A percentile compares a stretch with the other conserved stretches of the same genome.
These are phyloP conservation scores for Meloidogyne hapla DNA, from an alignment of 1,140 invertebrate genomes.

Conservation along the genomic window DNA sequence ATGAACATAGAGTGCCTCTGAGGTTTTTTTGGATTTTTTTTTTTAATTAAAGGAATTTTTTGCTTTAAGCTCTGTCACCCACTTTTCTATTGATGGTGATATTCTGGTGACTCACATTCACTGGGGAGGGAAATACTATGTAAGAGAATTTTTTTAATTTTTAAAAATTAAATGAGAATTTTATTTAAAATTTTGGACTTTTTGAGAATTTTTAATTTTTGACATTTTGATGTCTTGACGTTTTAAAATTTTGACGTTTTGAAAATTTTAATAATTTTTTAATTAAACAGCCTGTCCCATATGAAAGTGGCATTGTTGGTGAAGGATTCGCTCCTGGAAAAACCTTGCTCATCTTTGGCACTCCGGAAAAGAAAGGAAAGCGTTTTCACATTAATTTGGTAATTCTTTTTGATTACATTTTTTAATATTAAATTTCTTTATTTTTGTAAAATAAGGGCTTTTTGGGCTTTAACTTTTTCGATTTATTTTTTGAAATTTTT, in stretches of 20 bases:
- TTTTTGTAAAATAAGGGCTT: background rate
- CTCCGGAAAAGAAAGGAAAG: constrained; percentile 62
- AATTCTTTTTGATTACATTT: background rate
- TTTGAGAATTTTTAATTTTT: constrained; percentile 12
- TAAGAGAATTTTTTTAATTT: constrained; percentile 15
- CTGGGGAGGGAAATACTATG: constrained; percentile 55
- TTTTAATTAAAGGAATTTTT: constrained; percentile 39
- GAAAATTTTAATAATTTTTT: background rate
- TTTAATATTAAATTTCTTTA: too few species aligned
- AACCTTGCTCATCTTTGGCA: constrained; percentile 57
- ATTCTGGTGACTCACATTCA: constrained; percentile 52
- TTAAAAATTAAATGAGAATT: background rate
- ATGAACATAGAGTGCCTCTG: constrained; percentile 54
- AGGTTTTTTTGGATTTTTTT: constrained; percentile 5
- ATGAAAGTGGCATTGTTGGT: constrained; percentile 57
- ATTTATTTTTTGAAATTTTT: too few species aligned
- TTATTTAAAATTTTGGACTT: background rate
- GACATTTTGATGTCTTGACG: too few species aligned
- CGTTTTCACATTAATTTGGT: constrained; percentile 59
- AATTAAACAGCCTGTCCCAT: constrained; percentile 56
- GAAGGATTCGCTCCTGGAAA: constrained; percentile 58
- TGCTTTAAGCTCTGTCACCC: constrained; percentile 48
- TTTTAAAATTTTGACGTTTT: too few species aligned
- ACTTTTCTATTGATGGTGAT: constrained; percentile 63
- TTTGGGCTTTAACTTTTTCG: too few species aligned